Evolutionary conservation across 2,113 vertebrate species (phyloP).

Genomic region (Alexandromys fortis): DNA sequence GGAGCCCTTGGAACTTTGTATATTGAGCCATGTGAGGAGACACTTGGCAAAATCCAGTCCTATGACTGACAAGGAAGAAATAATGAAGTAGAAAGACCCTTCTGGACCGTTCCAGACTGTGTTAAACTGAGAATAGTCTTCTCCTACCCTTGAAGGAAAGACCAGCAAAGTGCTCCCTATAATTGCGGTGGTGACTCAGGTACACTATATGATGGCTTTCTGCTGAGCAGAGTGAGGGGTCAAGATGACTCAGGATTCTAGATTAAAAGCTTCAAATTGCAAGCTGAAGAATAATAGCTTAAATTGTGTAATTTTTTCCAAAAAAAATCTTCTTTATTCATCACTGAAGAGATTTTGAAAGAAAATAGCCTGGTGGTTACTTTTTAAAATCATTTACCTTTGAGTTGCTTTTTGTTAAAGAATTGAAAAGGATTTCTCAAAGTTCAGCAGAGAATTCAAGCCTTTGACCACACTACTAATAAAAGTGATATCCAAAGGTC

Average conservation of each 20-base stretch:
- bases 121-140: slow-evolving; percentile 23
- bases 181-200: slow-evolving; percentile 55
- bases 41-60: neutral
- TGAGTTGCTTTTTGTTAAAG: slow-evolving; percentile 51
- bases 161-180: neutral
- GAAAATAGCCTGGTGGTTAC: neutral
- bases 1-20: neutral
- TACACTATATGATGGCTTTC: slow-evolving; percentile 38
- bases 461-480: slow-evolving; percentile 82
- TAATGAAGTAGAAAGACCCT: neutral
- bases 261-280: slow-evolving; percentile 77
- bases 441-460: slow-evolving; percentile 66
- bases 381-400: slow-evolving; percentile 59
- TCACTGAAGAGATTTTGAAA: slow-evolving; percentile 71
- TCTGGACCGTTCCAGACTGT: neutral
- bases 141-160: slow-evolving; percentile 41
- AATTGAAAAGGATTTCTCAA: slow-evolving; percentile 67
- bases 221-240: slow-evolving; percentile 59
- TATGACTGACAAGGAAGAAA: neutral
- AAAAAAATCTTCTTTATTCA: slow-evolving; percentile 60
- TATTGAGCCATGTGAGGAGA: neutral
- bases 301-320: neutral
- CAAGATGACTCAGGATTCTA: slow-evolving; percentile 61
- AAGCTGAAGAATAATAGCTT: slow-evolving; percentile 34
- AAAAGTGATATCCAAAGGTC: slow-evolving; percentile 71